These are phyloP conservation scores for Steinernema feltiae DNA, from an alignment of 1,140 invertebrate species.

Conservation along the genomic window DNA sequence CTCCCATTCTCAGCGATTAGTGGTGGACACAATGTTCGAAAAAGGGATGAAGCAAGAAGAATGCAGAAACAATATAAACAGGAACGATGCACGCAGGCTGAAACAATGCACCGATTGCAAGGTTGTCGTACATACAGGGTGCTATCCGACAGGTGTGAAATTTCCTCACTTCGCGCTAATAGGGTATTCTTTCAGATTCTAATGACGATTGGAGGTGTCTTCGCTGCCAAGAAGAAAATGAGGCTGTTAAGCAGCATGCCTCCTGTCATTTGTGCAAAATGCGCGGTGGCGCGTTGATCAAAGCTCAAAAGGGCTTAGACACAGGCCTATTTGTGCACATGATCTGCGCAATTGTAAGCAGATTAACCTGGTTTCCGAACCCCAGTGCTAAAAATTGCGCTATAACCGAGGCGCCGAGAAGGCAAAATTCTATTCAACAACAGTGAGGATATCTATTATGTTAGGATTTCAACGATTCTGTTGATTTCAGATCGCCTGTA, in stretches of 20 bases:
- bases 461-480: neutral
- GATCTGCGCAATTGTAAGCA: conserved; percentile 38
- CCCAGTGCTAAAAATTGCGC: neutral
- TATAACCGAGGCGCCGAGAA: conserved; percentile 18
- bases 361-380: neutral
- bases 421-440: neutral
- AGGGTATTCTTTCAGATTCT: neutral
- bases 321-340: conserved; percentile 35
- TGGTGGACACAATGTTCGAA: conserved; percentile 14
- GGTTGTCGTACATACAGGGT: conserved; percentile 33
- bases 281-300: conserved; percentile 43
- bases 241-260: conserved; percentile 20
- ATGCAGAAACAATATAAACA: conserved; percentile 15
- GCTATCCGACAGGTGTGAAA: conserved; percentile 24
- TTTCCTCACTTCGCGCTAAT: neutral
- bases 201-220: conserved; percentile 29
- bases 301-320: conserved; percentile 18
- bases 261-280: conserved; percentile 37
- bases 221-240: conserved; percentile 22
- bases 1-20: neutral
- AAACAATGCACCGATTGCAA: conserved; percentile 24
- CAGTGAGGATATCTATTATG: neutral
- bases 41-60: neutral
- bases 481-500: conserved; percentile 13
- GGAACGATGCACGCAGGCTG: neutral